phyloP scores from a whole-genome alignment of 2,888 invertebrate species.

The Andrena hattorfiana region DNA sequence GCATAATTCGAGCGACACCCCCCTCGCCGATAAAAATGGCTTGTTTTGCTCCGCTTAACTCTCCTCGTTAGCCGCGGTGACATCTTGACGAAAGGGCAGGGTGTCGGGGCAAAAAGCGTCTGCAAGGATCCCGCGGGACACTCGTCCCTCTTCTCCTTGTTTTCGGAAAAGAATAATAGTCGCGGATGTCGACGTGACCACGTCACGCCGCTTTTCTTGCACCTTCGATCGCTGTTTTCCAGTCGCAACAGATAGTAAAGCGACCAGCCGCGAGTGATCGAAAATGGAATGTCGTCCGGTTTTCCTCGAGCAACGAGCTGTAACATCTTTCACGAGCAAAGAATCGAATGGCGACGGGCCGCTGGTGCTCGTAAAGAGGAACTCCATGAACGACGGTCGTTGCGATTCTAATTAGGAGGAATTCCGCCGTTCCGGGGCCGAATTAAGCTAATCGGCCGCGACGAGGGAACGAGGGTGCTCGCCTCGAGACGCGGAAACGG shows the following conservation, averaged over 20 bases:
- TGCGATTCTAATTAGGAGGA: constrained; percentile 80
- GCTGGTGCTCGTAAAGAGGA: constrained; percentile 74
- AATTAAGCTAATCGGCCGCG: constrained; percentile 73
- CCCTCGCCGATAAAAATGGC: constrained; percentile 73
- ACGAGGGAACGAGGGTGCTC: constrained; percentile 59
- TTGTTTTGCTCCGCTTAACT: constrained; percentile 77
- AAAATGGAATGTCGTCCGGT: neutral
- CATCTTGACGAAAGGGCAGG: constrained; percentile 81
- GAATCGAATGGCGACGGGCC: constrained; percentile 11
- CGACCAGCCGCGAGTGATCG: neutral
- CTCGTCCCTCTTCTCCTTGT: constrained; percentile 17
- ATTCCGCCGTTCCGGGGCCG: constrained; percentile 63
- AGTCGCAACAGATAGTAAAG: neutral
- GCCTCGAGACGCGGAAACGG: constrained; percentile 32
- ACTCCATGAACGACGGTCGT: constrained; percentile 58
- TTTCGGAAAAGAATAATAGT: constrained; percentile 10
- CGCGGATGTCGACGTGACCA: neutral
- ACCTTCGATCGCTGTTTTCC: neutral
- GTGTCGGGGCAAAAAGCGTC: constrained; percentile 57
- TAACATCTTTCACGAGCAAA: neutral
- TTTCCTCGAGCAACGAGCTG: neutral
- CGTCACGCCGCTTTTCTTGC: no score
- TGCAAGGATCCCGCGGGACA: constrained; percentile 53
- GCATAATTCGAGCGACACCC: constrained; percentile 76
- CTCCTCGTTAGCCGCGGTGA: constrained; percentile 81